phyloP scores from a whole-genome alignment of 2,113 vertebrate species.

The Sebastes schlegelii region DNA sequence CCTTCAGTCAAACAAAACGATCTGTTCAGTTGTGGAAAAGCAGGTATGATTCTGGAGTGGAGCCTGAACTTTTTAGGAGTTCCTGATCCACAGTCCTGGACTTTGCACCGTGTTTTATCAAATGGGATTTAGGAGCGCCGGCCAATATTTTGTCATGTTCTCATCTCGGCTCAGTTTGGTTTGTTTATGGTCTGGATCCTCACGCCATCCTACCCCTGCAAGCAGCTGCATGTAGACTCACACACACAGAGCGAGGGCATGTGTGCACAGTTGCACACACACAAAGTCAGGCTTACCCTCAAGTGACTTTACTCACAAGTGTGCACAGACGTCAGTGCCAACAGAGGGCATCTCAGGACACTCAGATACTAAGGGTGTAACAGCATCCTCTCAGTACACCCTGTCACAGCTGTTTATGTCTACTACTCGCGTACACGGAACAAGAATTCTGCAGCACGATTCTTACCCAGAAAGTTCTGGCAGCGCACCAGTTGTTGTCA shows the following conservation, averaged over 20 bases:
- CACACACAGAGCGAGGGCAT: slow-evolving; percentile 1
- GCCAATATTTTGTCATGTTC: slow-evolving; percentile 52
- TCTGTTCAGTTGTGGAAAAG: neutral
- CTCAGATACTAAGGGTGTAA: slow-evolving; percentile 3
- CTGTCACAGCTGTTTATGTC: too few species aligned
- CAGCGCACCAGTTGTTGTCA: too few species aligned
- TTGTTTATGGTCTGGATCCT: slow-evolving; percentile 53
- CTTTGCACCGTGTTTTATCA: slow-evolving; percentile 17
- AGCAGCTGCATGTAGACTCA: slow-evolving; percentile 32
- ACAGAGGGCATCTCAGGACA: slow-evolving; percentile 67
- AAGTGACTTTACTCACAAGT: slow-evolving; percentile 48
- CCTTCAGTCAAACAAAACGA: neutral
- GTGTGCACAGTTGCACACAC: slow-evolving; percentile 25
- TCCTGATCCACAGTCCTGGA: slow-evolving; percentile 21
- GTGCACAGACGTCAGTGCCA: slow-evolving; percentile 32
- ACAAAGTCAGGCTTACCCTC: slow-evolving; percentile 49
- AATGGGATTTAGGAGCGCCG: slow-evolving; percentile 22
- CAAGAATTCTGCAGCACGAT: too few species aligned
- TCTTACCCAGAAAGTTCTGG: too few species aligned
- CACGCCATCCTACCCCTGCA: slow-evolving; percentile 29
- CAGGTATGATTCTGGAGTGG: neutral
- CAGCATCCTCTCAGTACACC: too few species aligned
- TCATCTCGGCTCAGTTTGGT: slow-evolving; percentile 37
- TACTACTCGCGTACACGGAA: too few species aligned
- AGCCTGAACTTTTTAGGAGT: slow-evolving; percentile 9